These are phyloP conservation scores for Chaetogeoica ovagalla DNA, from an alignment of 2,888 invertebrate species.

Conservation along the genomic window DNA sequence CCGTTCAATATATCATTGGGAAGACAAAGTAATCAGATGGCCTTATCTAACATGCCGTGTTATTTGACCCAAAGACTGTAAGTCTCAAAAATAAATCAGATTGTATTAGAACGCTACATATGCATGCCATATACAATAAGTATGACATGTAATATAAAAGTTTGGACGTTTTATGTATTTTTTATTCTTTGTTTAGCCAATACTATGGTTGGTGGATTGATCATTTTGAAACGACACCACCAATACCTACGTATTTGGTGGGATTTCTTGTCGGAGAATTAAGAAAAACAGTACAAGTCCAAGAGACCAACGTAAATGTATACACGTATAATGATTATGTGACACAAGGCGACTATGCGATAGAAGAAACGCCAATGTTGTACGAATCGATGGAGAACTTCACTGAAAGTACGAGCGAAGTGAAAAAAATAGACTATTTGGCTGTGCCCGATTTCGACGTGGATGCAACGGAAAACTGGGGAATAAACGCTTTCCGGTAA, in stretches of 20 bases:
- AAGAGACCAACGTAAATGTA: slow-evolving; percentile 54
- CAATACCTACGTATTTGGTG: slow-evolving; percentile 68
- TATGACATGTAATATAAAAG: not conserved
- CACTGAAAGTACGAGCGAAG: slow-evolving; percentile 64
- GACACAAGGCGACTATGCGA: slow-evolving; percentile 62
- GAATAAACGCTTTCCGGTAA: slow-evolving; percentile 67
- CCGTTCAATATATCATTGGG: slow-evolving; percentile 72
- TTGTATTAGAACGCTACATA: too few relatives aligned
- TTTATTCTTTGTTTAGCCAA: not conserved
- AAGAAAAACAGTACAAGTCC: slow-evolving; percentile 56
- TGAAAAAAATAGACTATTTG: slow-evolving; percentile 72
- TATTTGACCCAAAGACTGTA: not conserved
- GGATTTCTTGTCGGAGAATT: slow-evolving; percentile 83
- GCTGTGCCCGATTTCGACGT: slow-evolving; percentile 78
- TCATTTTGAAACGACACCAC: slow-evolving; percentile 55
- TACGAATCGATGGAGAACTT: slow-evolving; percentile 66
- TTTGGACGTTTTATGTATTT: not conserved
- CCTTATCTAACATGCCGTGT: slow-evolving; percentile 56
- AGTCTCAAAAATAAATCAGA: not conserved
- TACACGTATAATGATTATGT: slow-evolving; percentile 3
- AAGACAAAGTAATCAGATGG: slow-evolving; percentile 58
- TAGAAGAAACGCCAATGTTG: slow-evolving; percentile 65
- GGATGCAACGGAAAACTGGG: slow-evolving; percentile 80
- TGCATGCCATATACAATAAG: not conserved
- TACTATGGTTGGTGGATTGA: slow-evolving; percentile 33